Conservation (phyloP, 1,140 invertebrate species). For the Pseudobourletiella spinata region DNA sequence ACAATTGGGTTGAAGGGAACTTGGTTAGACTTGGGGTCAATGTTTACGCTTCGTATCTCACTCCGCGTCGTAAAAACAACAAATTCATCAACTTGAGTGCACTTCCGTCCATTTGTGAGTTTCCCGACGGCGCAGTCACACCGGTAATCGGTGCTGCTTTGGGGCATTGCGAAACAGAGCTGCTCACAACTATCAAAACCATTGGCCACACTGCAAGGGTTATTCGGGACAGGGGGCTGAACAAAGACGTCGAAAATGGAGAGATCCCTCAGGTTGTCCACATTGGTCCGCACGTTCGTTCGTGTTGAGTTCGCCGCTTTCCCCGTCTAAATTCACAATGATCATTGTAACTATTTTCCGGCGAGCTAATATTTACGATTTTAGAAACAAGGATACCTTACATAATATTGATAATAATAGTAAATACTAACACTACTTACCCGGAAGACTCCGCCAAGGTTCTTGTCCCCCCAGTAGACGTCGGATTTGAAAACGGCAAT, state of each 20-base stretch:
- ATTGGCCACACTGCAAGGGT: slow-evolving; percentile 58
- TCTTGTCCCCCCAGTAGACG: slow-evolving; percentile 94
- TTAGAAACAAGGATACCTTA: too few relatives aligned
- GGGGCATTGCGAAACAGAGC: slow-evolving; percentile 86
- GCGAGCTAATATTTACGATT: too few relatives aligned
- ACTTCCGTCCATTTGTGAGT: slow-evolving; percentile 52
- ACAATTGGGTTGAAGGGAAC: slow-evolving; percentile 72
- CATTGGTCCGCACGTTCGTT: slow-evolving; percentile 47
- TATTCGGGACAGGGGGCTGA: slow-evolving; percentile 69
- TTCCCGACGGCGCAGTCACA: slow-evolving; percentile 90
- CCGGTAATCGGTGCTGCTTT: slow-evolving; percentile 43
- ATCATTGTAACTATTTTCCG: too few relatives aligned
- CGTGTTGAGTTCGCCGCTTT: not conserved
- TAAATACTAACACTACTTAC: slow-evolving; percentile 28
- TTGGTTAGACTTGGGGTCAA: slow-evolving; percentile 69
- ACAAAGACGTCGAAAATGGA: slow-evolving; percentile 79
- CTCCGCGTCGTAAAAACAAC: slow-evolving; percentile 83
- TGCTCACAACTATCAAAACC: slow-evolving; percentile 82
- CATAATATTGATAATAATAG: not conserved
- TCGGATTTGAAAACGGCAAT: slow-evolving; percentile 67
- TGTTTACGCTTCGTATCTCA: slow-evolving; percentile 74
- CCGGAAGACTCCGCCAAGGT: slow-evolving; percentile 75
- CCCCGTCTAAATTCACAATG: too few relatives aligned
- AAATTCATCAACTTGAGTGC: slow-evolving; percentile 74
- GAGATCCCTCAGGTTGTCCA: slow-evolving; percentile 76